Base-by-base conservation (phyloP, 1,140 invertebrate genomes). In the Macrocentrus cingulum region DNA sequence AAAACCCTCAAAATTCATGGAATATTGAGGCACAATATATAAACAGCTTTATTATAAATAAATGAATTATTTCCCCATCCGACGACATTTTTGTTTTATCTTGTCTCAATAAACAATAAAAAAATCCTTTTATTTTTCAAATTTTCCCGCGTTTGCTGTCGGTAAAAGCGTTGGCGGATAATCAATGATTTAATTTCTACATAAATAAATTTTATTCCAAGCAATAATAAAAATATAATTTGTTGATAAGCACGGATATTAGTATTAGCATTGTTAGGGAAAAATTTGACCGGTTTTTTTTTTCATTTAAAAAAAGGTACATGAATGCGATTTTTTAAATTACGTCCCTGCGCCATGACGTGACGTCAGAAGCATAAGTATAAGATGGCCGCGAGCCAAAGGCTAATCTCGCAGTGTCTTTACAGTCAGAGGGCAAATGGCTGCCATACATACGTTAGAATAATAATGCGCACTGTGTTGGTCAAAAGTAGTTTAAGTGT, bases 401-500 rank as follows among this genome's bases (percentile, higher is more conserved):
- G 69, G 68, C 70, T 67, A 65, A 67, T 59, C 19, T 46, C 20
- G 48, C 61, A 64, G 49, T 45, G 64, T 61, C 55, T 62, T 63
- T 60, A 29, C 18, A 60, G 50, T 50, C 68, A 66, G 66, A 66
- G 59, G 69, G 69, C 69, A 75, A 76, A 78, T 77, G 76, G 76
- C 72, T 69, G 71, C 69, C 72, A 60, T 59, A n/a, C n/a, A n/a
- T n/a, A 59, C 66, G 55, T 58, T 51, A 56, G 46, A 41, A 60
- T 65, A 71, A 77, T 76, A 71, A 75, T 77, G 74, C 67, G 71
- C 64, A 75, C 29, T 16, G 54, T 63, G 50, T 46, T n/a, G n/a
- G 67, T 54, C 54, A 42, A 52, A 51, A 59, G 44, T 54, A 48
- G 60, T 61, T 36, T 48, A 59, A 64, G 62, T 63, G 60, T 63